Evolutionary conservation across 2,888 invertebrate species (phyloP), one percentile per base, ranked within the genome.

Genomic region (Syritta pipiens): DNA sequence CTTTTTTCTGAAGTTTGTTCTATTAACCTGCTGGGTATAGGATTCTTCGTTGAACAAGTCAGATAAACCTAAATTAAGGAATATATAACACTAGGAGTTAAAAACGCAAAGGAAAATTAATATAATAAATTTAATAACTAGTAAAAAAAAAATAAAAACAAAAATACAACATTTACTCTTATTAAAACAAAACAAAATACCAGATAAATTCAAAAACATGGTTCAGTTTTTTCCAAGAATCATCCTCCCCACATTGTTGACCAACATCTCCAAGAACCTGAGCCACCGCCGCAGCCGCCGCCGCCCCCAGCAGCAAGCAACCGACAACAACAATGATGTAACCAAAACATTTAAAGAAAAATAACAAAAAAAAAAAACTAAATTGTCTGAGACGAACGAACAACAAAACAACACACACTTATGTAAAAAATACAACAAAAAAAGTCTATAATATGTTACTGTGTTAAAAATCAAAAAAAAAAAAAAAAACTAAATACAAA

Each of bases 61-160:
- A 79, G 74, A 79, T 68, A 74, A 44, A 79, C 55, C 79, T 79
- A 79, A 79, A 74, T 79, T 74, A 79, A 79, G 79, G 62, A 79
- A 62, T 67, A 79, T 74, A 74, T 74, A 79, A 79, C 53, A 79
- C 68, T 79, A 74, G 74, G 60, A 74, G 74, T 74, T 74, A 57
- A 60, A 65, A 62, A 67, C n/a, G 40, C 48, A 72, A 65, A 77
- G 40, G 44, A 63, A 76, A 63, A 77, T 65, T 72, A 67, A 77
- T 77, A 65, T 77, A 77, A 67, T 68, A 79, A 74, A 79, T 49
- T 79, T 62, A 79, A 79, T 51, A 74, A 74, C 53, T 67, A 74
- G 67, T 60, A 51, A 32, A 49, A 49, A 26, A 60, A 51, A 57
- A 42, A 40, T 26, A 48, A 42, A 51, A 59, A 63, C n/a, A 44